Conservation (phyloP, 2,888 invertebrate species). For the Troglohyphantes excavatus region DNA sequence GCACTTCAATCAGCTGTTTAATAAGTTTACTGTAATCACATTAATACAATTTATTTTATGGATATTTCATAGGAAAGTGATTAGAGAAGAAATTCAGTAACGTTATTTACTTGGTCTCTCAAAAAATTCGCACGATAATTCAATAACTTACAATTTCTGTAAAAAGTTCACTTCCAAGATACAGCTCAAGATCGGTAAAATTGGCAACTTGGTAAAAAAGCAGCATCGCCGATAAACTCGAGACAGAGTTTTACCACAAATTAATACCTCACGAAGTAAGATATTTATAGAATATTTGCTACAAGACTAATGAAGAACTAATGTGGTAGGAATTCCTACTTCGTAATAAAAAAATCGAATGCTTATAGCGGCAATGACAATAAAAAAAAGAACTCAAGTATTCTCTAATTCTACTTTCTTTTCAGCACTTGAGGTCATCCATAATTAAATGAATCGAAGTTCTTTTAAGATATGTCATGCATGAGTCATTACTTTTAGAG, state of each 20-base stretch:
- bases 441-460: conserved; percentile 55
- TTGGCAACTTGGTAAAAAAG: neutral
- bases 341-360: neutral
- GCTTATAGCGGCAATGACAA: neutral
- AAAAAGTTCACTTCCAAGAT: neutral
- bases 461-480: conserved; percentile 73
- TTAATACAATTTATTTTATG: neutral
- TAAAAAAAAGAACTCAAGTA: conserved; percentile 16
- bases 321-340: neutral
- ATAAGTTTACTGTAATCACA: too few relatives aligned
- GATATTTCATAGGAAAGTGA: neutral
- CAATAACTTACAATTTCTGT: neutral
- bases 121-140: neutral
- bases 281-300: neutral
- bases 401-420: conserved; percentile 23
- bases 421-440: conserved; percentile 72
- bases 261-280: neutral
- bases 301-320: neutral
- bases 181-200: neutral
- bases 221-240: too few relatives aligned
- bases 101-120: neutral
- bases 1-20: too few relatives aligned
- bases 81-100: neutral
- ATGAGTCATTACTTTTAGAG: conserved; percentile 30
- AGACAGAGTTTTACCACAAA: too few relatives aligned